These are phyloP conservation scores for Gasterosteus aculeatus DNA, from an alignment of 2,113 vertebrate genomes.

Conservation along the genomic window DNA sequence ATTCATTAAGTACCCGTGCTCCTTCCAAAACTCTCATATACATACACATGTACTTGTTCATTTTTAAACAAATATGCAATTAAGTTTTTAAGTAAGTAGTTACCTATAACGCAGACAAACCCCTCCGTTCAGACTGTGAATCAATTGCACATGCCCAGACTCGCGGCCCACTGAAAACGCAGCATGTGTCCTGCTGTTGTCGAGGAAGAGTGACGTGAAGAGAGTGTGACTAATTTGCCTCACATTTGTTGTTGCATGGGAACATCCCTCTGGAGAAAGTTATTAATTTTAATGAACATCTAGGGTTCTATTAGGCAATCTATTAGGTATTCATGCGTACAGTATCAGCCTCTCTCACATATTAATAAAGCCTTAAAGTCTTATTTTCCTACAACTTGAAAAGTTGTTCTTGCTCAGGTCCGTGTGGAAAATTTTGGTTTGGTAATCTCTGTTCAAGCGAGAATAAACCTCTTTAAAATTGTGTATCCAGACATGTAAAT, in stretches of 20 bases:
- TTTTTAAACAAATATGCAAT: not conserved
- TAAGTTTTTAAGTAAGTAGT: too few species aligned
- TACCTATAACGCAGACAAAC: too few species aligned
- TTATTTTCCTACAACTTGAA: not conserved
- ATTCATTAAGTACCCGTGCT: not conserved
- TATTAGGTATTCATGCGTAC: not conserved
- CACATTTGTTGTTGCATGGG: not conserved
- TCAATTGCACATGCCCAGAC: too few species aligned
- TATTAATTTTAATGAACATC: not conserved
- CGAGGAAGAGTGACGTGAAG: not conserved
- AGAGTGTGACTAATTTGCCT: not conserved
- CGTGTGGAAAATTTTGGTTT: not conserved
- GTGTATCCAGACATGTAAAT: not conserved
- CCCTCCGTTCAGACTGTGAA: too few species aligned
- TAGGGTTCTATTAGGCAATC: not conserved
- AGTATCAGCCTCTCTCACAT: not conserved
- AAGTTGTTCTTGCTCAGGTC: not conserved
- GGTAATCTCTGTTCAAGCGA: not conserved
- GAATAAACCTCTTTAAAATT: not conserved
- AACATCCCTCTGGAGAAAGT: not conserved
- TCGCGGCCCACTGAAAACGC: too few species aligned
- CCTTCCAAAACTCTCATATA: too few species aligned
- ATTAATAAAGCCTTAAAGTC: not conserved
- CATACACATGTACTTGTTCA: not conserved
- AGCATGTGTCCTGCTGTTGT: not conserved